Conservation (phyloP, 2,888 invertebrate genomes). For the Caenorhabditis virilis region DNA sequence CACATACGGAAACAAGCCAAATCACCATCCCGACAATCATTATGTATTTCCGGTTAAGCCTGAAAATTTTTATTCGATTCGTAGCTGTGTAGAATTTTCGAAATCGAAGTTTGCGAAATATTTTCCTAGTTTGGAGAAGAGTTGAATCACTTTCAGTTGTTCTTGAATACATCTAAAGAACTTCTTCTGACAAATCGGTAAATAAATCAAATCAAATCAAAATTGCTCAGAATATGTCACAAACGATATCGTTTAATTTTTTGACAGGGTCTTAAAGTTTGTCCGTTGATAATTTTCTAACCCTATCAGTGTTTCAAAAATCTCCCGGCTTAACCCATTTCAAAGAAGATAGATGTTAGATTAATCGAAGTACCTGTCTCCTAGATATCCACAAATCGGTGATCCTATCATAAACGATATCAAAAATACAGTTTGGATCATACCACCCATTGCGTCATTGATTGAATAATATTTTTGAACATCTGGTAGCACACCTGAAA, state of each 20-base stretch:
- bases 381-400: conserved; percentile 94
- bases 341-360: background rate
- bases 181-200: no score
- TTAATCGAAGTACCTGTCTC: conserved; percentile 77
- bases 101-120: no score
- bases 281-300: no score
- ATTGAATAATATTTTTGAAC: conserved; percentile 80
- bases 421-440: conserved; percentile 94
- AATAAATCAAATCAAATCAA: no score
- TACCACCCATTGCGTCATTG: conserved; percentile 81
- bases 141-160: no score
- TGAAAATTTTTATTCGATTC: conserved; percentile 10
- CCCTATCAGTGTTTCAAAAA: background rate
- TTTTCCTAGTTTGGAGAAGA: no score
- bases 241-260: no score
- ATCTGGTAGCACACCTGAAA: conserved; percentile 81
- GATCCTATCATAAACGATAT: conserved; percentile 96
- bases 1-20: conserved; percentile 34
- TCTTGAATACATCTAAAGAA: no score
- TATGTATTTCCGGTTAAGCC: conserved; percentile 74
- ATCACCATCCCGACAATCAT: conserved; percentile 34
- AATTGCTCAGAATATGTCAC: no score
- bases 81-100: no score
- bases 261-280: no score
- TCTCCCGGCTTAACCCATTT: background rate